Conservation (phyloP, 1,140 invertebrate genomes). For the Harpegnathos saltator region DNA sequence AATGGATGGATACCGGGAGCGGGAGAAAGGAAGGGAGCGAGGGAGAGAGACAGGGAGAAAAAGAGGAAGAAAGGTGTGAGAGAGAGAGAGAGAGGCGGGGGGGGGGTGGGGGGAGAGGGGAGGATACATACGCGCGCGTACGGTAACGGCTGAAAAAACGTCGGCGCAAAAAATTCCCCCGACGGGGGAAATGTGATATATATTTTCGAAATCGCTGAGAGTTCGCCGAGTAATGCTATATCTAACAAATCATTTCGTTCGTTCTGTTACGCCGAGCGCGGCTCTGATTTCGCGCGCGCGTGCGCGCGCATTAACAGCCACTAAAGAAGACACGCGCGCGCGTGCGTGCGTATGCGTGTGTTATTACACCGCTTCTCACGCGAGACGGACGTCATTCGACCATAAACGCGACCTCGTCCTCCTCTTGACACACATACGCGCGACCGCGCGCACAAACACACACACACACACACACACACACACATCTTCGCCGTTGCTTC, state of each 20-base stretch:
- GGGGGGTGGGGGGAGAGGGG: background rate
- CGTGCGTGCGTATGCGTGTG: no score
- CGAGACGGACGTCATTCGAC: no score
- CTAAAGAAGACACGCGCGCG: background rate
- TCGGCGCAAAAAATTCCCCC: conserved; percentile 29
- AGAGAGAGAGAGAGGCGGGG: background rate
- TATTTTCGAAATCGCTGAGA: conserved; percentile 26
- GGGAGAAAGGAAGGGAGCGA: background rate
- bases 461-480: no score
- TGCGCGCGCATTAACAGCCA: background rate
- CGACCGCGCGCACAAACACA: no score
- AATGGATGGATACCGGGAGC: background rate
- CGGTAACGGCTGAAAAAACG: background rate
- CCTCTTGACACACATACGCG: no score
- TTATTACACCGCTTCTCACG: no score
- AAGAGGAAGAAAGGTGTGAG: background rate
- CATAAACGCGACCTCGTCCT: no score
- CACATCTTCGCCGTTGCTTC: no score
- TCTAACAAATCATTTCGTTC: conserved; percentile 1
- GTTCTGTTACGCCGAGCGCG: background rate
- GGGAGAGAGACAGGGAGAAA: background rate
- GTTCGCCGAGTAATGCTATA: background rate
- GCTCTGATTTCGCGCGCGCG: background rate
- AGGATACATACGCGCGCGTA: conserved; percentile 25
- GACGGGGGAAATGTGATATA: conserved; percentile 24